Conservation (phyloP, 1,140 invertebrate genomes). For the Micrasema minimum region DNA sequence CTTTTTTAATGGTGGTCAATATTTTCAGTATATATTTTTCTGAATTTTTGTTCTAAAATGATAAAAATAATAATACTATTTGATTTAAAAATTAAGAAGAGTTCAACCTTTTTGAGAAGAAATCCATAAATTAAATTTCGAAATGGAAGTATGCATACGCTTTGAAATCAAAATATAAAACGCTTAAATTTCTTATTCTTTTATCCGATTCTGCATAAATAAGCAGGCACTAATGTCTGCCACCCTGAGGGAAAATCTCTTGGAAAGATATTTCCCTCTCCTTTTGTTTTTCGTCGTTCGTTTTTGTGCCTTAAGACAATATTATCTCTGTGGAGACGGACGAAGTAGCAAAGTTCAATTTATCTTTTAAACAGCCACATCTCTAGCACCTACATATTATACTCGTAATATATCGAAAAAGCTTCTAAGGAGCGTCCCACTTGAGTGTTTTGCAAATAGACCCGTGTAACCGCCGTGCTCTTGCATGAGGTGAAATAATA, state of each 20-base stretch:
- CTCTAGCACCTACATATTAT: slow-evolving; percentile 14
- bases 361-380: slow-evolving; percentile 30
- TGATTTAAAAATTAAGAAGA: too few species aligned
- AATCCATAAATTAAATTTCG: too few species aligned
- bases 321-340: slow-evolving; percentile 19
- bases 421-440: slow-evolving; percentile 17
- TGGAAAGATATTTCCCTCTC: not conserved
- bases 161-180: slow-evolving; percentile 16
- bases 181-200: slow-evolving; percentile 16
- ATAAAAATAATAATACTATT: too few species aligned
- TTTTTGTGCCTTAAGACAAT: slow-evolving; percentile 20
- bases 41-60: too few species aligned
- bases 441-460: slow-evolving; percentile 21
- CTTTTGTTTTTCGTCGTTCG: slow-evolving; percentile 26
- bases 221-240: not conserved
- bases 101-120: too few species aligned
- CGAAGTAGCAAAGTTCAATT: slow-evolving; percentile 17
- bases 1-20: too few species aligned
- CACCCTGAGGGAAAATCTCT: not conserved
- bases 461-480: slow-evolving; percentile 2
- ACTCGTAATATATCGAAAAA: slow-evolving; percentile 9
- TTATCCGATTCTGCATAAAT: slow-evolving; percentile 13
- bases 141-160: too few species aligned
- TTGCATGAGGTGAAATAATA: not conserved
- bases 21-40: too few species aligned